These are phyloP conservation scores for Tridacna gigas DNA, from an alignment of 2,888 invertebrate genomes.

Conservation along the genomic window DNA sequence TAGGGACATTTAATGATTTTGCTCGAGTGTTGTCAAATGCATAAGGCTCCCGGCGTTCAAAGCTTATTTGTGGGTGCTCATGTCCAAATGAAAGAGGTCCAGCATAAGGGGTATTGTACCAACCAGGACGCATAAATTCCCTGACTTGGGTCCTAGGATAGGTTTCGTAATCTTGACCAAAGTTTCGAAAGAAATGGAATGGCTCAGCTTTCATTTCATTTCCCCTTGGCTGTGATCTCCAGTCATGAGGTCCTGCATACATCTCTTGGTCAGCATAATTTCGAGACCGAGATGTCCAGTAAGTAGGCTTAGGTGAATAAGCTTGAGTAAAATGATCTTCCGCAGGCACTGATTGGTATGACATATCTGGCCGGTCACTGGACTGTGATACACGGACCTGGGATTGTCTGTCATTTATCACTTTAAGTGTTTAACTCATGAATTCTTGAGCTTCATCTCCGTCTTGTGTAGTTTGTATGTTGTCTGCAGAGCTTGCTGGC, in stretches of 20 bases:
- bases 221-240: not conserved
- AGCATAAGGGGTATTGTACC: not conserved
- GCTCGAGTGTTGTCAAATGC: not conserved
- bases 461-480: too few species aligned
- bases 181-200: not conserved
- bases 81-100: not conserved
- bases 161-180: not conserved
- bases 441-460: too few species aligned
- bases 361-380: not conserved
- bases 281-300: not conserved
- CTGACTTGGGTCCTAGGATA: constrained; percentile 7
- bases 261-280: not conserved
- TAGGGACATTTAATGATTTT: too few species aligned
- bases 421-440: constrained; percentile 1
- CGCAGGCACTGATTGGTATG: not conserved
- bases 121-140: constrained; percentile 4
- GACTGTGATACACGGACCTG: not conserved
- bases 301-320: not conserved
- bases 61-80: not conserved
- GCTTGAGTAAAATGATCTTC: not conserved
- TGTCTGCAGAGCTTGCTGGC: too few species aligned
- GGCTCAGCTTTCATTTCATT: not conserved
- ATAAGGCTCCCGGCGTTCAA: not conserved
- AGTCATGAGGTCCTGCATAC: not conserved
- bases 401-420: not conserved